Percentiles rank a stretch among this genome's conserved stretches.
Conservation (phyloP, 2,113 vertebrate species). For the Miniopterus natalensis region DNA sequence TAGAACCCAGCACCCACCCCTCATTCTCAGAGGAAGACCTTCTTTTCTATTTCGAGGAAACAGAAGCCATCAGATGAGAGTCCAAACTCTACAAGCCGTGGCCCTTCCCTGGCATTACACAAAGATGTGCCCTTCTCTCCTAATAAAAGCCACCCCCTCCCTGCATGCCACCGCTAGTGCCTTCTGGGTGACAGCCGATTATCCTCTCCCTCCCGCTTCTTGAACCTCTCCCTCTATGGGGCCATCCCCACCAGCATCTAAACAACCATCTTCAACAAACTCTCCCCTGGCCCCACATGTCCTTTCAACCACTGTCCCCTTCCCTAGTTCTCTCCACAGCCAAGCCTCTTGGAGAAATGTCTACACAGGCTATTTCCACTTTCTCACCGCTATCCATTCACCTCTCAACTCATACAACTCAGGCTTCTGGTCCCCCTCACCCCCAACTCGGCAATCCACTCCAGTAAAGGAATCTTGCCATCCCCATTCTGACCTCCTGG, state of each 20-base stretch:
- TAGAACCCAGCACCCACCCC: not conserved
- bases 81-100: not conserved
- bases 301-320: not conserved
- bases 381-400: not conserved
- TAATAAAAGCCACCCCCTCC: not conserved
- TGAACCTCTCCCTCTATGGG: not conserved
- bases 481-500: not conserved
- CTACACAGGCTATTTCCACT: not conserved
- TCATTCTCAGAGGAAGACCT: not conserved
- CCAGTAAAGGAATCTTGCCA: not conserved
- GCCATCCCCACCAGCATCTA: not conserved
- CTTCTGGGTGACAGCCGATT: not conserved
- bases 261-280: not conserved
- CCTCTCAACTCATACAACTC: not conserved
- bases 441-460: not conserved
- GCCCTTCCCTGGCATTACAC: not conserved
- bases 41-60: conserved; percentile 35
- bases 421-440: not conserved
- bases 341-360: not conserved
- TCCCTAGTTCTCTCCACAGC: not conserved
- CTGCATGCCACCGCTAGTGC: rapidly evolving
- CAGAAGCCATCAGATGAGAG: not conserved
- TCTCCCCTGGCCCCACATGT: not conserved
- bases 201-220: not conserved
- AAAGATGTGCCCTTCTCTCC: not conserved